Base-by-base conservation (phyloP, 2,797 vertebrate species). In the Helarctos malayanus region DNA sequence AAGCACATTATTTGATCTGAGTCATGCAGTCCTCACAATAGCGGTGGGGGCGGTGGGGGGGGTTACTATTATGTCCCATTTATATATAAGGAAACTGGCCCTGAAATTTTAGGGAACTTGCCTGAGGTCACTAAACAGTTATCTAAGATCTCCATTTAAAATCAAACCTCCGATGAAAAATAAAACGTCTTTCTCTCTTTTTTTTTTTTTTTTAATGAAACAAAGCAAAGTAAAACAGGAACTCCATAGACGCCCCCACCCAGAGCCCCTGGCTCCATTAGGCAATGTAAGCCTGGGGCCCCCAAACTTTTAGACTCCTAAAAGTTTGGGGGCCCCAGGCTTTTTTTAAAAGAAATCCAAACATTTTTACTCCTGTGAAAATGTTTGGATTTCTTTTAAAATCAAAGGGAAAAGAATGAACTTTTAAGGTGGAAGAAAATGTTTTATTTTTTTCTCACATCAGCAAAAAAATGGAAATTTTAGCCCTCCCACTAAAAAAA, bases 131-230 rank as follows among this genome's bases (percentile, higher is more conserved):
- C 71, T 21, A 47, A 89, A 91, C 54, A 61, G 68, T 92, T 90
- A 85, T 73, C 38, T 65, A 52, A 65, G 65, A 95, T 65, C 80
- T 86, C 78, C 84, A 5, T 79, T 92, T 94, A 97, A 92, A 96
- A 93, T 82, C 81, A 87, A 95, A 92, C 63, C 59, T 78, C 75
- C 18, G 7, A 88, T 69, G 93, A 90, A 90, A 91, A 61, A 94
- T 82, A 52, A 57, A 63, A 90, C 45, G 63, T 91, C 69, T 41
- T 41, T 38, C 63, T 80, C 89, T 47, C 63, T 11, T 45, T 9
- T 49, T 2, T 49, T 49, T 2, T 49, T 47, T 47, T 47, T 75
- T 19, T 35, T 19, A 68, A 21, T 49, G 69, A 83, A 92, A 79
- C 41, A 80, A 76, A 95, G 57, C 47, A 61, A 89, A 91, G 29